These are phyloP conservation scores for Leptobrachium ailaonicum DNA, from an alignment of 2,113 vertebrate genomes.

Conservation along the genomic window DNA sequence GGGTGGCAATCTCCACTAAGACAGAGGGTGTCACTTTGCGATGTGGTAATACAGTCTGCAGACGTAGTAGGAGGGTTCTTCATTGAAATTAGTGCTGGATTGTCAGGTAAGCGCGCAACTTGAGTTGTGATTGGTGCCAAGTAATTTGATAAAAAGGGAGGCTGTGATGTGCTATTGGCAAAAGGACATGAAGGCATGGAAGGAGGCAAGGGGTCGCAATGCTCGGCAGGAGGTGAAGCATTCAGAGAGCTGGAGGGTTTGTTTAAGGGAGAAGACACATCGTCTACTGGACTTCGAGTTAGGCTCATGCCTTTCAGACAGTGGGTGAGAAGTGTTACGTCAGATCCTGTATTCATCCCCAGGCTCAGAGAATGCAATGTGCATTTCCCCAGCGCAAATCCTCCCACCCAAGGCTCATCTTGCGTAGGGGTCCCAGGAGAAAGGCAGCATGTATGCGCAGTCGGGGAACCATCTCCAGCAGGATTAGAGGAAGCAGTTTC, in stretches of 20 bases:
- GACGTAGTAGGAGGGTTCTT: background rate
- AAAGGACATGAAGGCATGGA: background rate
- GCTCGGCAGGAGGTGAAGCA: background rate
- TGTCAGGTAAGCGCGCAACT: background rate
- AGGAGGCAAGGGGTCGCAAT: background rate
- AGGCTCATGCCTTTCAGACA: slow-evolving; percentile 32
- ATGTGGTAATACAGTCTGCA: background rate
- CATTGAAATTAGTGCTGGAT: background rate
- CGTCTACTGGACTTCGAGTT: slow-evolving; percentile 41
- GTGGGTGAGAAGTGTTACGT: slow-evolving; percentile 37
- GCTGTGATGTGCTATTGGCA: background rate
- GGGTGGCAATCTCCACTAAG: no score
- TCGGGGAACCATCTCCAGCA: background rate
- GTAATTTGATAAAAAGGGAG: background rate
- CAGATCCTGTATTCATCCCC: slow-evolving; percentile 4
- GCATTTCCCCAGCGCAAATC: slow-evolving; percentile 42
- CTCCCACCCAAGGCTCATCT: slow-evolving; percentile 23
- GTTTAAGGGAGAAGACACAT: background rate
- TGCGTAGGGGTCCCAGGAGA: slow-evolving; percentile 39
- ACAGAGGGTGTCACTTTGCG: background rate
- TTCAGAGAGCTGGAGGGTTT: background rate
- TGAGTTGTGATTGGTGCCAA: slow-evolving; percentile 26
- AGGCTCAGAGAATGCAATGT: slow-evolving; percentile 5
- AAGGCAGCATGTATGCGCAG: slow-evolving; percentile 24
- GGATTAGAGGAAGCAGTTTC: background rate